phyloP scores from a whole-genome alignment of 2,888 invertebrate species.

The Tipula helvola region DNA sequence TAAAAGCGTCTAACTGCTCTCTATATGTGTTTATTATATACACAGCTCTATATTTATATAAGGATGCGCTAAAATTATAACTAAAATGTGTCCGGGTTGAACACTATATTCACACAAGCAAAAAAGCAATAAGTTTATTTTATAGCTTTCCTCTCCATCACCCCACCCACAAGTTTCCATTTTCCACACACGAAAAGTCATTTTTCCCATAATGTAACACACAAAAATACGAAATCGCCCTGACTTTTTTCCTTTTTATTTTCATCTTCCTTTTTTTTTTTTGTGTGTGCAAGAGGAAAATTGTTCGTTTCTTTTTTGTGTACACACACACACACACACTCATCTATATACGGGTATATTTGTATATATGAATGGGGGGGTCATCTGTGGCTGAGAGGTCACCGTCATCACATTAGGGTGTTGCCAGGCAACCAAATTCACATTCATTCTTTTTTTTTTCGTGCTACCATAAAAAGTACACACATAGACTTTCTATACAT shows the following conservation, averaged over 20 bases:
- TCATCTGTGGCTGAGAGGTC: slow-evolving; percentile 4
- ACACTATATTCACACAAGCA: background rate
- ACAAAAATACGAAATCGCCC: background rate
- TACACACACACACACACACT: background rate
- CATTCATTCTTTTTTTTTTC: background rate
- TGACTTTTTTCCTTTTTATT: background rate
- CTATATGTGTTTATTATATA: background rate
- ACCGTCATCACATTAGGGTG: slow-evolving; percentile 4
- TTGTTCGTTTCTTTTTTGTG: background rate
- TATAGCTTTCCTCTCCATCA: background rate
- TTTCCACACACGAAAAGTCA: background rate
- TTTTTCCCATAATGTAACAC: background rate
- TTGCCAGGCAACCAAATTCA: background rate
- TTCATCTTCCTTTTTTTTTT: background rate
- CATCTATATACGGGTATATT: background rate
- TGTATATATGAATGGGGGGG: background rate
- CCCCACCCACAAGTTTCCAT: background rate
- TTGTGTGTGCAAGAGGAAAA: background rate
- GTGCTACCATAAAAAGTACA: background rate
- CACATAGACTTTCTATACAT: background rate
- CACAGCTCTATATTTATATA: background rate
- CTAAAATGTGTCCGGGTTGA: slow-evolving; percentile 4
- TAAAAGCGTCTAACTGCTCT: background rate
- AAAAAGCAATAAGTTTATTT: background rate
- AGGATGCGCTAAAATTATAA: background rate